Base-by-base conservation (phyloP, 1,140 invertebrate species). In the Lordiphosa mommai region DNA sequence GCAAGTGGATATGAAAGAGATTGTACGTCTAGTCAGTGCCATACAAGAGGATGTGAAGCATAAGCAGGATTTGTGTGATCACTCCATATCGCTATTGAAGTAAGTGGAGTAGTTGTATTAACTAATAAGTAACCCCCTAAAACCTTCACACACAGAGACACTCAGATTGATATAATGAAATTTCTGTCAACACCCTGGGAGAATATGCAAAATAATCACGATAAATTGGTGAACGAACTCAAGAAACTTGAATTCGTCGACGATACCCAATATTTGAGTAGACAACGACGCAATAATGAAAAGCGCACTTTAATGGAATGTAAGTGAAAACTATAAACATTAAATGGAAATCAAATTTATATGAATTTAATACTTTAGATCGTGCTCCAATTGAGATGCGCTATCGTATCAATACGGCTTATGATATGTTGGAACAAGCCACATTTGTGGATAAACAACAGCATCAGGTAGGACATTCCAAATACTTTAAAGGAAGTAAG, bases 341-440 rank as follows among this genome's bases (percentile, higher is more conserved):
- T 16, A 0, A 1, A 27, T 27, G 23, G 23, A 27, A 27, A n/a
- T 0, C 1, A 5, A 8, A n/a, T n/a, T n/a, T 23, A 20, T 8
- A n/a, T 9, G 8, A 7, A 4, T 6, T 8, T 17, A 0, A 9
- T 8, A 1, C 1, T n/a, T 27, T 17, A 80, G 74, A 38, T 36
- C 9, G 40, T 0, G 32, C 3, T 3, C 74, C 74, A 0, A 79
- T 79, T 14, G 70, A 80, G 41, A 27, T 36, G 4, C 74, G 74
- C 3, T 80, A 70, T 43, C 34, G 9, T 5, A 38, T 80, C 2
- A 73, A 79, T 20, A 66, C 60, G 49, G 7, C 46, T 0, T 14
- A 66, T 23, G 27, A 63, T 1, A 47, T 4, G 14, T 13, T 74
- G 49, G 56, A 79, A 5, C 74, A 80, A 8, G 8, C 10, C 1